phyloP scores from a whole-genome alignment of 2,888 invertebrate genomes.

The Phragmatobia fuliginosa region DNA sequence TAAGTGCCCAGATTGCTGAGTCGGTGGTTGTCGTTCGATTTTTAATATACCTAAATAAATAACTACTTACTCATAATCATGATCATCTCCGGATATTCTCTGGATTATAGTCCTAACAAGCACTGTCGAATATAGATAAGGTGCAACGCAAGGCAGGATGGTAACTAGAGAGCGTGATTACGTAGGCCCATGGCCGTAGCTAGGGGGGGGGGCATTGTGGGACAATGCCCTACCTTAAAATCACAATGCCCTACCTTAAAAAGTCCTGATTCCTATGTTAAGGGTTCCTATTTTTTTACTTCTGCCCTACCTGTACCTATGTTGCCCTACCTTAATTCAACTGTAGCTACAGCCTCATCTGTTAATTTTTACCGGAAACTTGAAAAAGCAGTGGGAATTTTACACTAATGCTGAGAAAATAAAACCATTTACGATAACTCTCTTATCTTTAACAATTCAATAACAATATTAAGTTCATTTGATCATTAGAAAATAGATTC shows the following conservation, averaged over 20 bases:
- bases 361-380: not conserved
- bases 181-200: too few species aligned
- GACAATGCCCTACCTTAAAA: too few species aligned
- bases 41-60: not conserved
- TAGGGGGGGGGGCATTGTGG: too few species aligned
- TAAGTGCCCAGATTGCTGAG: too few species aligned
- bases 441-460: not conserved
- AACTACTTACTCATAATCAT: not conserved
- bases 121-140: not conserved
- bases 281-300: too few species aligned
- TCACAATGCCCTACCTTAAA: too few species aligned
- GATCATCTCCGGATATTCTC: not conserved
- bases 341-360: too few species aligned
- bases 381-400: not conserved
- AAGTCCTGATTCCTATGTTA: too few species aligned
- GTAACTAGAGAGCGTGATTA: not conserved
- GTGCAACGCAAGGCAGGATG: not conserved
- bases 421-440: not conserved
- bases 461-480: not conserved
- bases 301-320: too few species aligned
- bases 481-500: conserved; percentile 30
- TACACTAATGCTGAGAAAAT: conserved; percentile 6
- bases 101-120: not conserved
- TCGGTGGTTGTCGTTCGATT: too few species aligned
- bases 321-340: too few species aligned